Evolutionary conservation across 1,140 invertebrate genomes (phyloP), one percentile per base, ranked within the genome.

Genomic region (Aphis craccivora): DNA sequence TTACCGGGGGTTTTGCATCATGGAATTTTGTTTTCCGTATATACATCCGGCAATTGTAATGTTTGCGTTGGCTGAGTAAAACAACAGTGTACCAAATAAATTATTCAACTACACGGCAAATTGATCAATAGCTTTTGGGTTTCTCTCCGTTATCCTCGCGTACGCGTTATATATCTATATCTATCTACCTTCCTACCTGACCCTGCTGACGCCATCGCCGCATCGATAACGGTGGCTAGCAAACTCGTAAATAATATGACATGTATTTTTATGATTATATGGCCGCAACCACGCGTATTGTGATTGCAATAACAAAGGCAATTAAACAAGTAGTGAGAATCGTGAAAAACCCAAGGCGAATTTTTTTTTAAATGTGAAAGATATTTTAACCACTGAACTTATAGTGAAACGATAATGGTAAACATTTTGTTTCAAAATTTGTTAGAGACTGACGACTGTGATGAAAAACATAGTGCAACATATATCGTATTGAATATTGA

Each of bases 31-130:
- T 89, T 89, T 89, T 23, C 45, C 48, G 35, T 53, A 89, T n/a
- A 89, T 37, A 53, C 48, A 89, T 89, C n/a, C 48, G 48, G 48
- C n/a, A 89, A 53, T 89, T 89, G 87, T 89, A 90, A 60, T 40
- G 88, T 90, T 90, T 60, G 88, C 53, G 37, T 90, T 60, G 88
- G 35, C 51, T 60, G 35, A 53, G 88, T 60, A 90, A 60, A 90
- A 90, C 37, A 90, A 90, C 53, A 55, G 53, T 90, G 88, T 90
- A 60, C 88, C 88, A 90, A 60, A 90, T 90, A 23, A 90, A 90
- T 90, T 90, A 90, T 90, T 90, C 88, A 90, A 90, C 87, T 90
- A 55, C 48, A 53, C n/a, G 87, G 87, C 87, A 55, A 89, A 89
- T 89, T 89, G 87, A 89, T 89, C 87, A 89, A 89, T 55, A 89